These are phyloP conservation scores for Sitta carolinensis DNA, from an alignment of 2,797 vertebrate species.

Conservation along the genomic window DNA sequence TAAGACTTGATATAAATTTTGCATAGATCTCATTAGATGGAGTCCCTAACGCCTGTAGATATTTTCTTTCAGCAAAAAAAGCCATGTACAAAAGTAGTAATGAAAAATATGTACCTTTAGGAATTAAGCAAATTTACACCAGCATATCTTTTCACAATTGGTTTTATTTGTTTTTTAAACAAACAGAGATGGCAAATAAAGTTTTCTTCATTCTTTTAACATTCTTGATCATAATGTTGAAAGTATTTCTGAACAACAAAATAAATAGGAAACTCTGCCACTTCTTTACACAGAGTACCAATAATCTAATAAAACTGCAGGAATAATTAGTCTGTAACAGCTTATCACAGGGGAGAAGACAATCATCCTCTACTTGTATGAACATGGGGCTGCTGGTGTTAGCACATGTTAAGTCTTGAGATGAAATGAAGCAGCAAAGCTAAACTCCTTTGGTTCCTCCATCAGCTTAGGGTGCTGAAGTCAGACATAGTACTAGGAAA, in stretches of 20 bases:
- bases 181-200: not conserved
- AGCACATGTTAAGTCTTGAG: too few relatives aligned
- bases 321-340: not conserved
- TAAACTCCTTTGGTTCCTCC: not conserved
- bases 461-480: not conserved
- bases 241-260: not conserved
- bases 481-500: not conserved
- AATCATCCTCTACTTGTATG: not conserved
- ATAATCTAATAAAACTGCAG: not conserved
- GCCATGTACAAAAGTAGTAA: not conserved
- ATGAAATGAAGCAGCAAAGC: not conserved
- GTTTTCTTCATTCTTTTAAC: not conserved
- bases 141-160: not conserved
- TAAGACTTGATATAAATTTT: not conserved
- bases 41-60: not conserved
- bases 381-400: not conserved
- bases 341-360: not conserved
- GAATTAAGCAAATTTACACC: not conserved
- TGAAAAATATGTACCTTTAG: not conserved
- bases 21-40: not conserved
- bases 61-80: not conserved
- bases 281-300: not conserved
- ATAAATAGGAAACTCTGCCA: not conserved
- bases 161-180: not conserved
- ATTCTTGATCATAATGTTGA: not conserved